Conservation (phyloP, 2,113 vertebrate species). For the Melanerpes aurifrons region DNA sequence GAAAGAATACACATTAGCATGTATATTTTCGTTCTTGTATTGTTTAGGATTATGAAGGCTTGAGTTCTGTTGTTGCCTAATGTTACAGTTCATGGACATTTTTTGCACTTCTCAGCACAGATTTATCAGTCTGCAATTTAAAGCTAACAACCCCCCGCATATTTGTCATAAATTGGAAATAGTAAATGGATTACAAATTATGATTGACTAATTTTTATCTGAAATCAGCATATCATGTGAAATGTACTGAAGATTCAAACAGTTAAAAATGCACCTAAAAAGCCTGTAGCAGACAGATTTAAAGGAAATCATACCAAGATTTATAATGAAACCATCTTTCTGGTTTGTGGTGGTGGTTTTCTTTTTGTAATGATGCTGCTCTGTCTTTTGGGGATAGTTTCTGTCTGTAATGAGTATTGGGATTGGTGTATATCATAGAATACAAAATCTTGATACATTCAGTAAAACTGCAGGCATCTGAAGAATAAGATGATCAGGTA, state of each 20-base stretch:
- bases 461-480: neutral
- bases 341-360: neutral
- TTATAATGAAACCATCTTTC: neutral
- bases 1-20: neutral
- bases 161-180: neutral
- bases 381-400: neutral
- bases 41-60: neutral
- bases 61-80: neutral
- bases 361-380: neutral
- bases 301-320: neutral
- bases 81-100: neutral
- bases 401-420: neutral
- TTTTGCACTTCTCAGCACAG: neutral
- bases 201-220: neutral
- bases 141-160: neutral
- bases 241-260: neutral
- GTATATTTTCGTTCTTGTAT: neutral
- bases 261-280: neutral
- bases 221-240: neutral
- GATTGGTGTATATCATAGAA: neutral
- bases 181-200: neutral
- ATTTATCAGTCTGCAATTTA: neutral
- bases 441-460: neutral
- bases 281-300: neutral
- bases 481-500: neutral